Conservation (phyloP, 2,888 invertebrate genomes). For the Cataglyphis cursor region DNA sequence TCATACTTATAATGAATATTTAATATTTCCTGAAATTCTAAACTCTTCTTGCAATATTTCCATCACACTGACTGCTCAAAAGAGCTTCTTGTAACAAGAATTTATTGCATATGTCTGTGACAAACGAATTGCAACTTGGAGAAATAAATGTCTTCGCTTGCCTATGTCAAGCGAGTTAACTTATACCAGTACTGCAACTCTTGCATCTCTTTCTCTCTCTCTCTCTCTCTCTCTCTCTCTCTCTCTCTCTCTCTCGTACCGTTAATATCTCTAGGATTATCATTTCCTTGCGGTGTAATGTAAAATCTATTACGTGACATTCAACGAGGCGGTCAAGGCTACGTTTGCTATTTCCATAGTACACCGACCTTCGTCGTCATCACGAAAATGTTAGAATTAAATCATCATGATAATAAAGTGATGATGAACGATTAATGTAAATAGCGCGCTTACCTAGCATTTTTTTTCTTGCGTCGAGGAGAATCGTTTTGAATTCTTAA, state of each 20-base stretch:
- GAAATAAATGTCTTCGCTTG: slow-evolving; percentile 37
- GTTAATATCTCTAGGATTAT: slow-evolving; percentile 46
- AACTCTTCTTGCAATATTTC: slow-evolving; percentile 7
- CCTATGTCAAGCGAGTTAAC: slow-evolving; percentile 31
- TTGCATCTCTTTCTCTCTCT: slow-evolving; percentile 10
- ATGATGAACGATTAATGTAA: slow-evolving; percentile 17
- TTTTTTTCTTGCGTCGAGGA: neutral
- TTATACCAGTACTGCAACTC: slow-evolving; percentile 16
- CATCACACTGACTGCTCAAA: neutral
- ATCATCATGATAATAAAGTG: slow-evolving; percentile 21
- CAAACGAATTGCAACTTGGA: slow-evolving; percentile 17
- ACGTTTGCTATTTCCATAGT: slow-evolving; percentile 19
- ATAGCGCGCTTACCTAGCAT: neutral
- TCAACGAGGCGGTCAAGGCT: slow-evolving; percentile 43
- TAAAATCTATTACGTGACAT: slow-evolving; percentile 43
- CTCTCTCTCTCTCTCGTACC: slow-evolving; percentile 13
- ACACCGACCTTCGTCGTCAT: slow-evolving; percentile 32
- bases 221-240: neutral
- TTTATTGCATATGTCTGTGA: slow-evolving; percentile 35
- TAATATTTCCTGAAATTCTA: slow-evolving; percentile 1
- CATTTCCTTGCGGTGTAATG: slow-evolving; percentile 37
- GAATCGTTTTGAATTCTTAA: neutral
- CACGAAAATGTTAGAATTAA: slow-evolving; percentile 15
- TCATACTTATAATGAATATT: neutral
- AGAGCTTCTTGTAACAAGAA: slow-evolving; percentile 26